Base-by-base conservation (phyloP, 2,888 invertebrate species). In the Melanophora roralis region DNA sequence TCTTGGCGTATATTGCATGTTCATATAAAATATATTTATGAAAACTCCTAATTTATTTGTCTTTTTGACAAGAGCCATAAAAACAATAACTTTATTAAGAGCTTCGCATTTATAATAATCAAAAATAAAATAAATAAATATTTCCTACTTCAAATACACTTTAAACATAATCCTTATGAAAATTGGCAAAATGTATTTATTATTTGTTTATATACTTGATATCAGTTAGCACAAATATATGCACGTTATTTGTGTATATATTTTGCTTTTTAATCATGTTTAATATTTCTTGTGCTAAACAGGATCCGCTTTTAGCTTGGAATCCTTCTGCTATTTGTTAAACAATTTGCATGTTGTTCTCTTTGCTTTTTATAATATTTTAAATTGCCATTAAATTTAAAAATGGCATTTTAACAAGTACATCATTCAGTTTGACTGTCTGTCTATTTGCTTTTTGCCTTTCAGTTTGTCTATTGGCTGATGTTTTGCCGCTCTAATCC, bases 361-460 rank as follows among this genome's bases (percentile, higher is more conserved):
- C 53, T 59, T 57, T 34, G n/a, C 23, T 49, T 12, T 38, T 36
- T 34, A 9, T 43, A 36, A 6, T 57, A 45, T 72, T 65, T 59
- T 27, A 65, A 47, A 78, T 36, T 78, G 65, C 67, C 72, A 71
- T 72, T 72, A 72, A 72, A 67, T 72, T 77, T 57, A 55, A 72
- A 72, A 43, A 27, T 75, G 69, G 59, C 74, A 69, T 74, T 43
- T 51, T 67, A 60, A 34, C 57, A 45, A 45, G 11, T 19, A 45
- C 11, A 3, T 6, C 27, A 6, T 34, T 7, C 36, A 47, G 57
- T 62, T 32, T 38, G n/a, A 16, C 53, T 21, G 2, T 43, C 23
- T 62, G 36, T 67, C 45, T 73, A n/a, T n/a, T n/a, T n/a, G n/a
- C n/a, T n/a, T n/a, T n/a, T n/a, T n/a, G n/a, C n/a, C n/a, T n/a